Evolutionary conservation across 2,113 vertebrate genomes (phyloP), one percentile per base, ranked within the genome.

Genomic region (Spizaetus ornatus): DNA sequence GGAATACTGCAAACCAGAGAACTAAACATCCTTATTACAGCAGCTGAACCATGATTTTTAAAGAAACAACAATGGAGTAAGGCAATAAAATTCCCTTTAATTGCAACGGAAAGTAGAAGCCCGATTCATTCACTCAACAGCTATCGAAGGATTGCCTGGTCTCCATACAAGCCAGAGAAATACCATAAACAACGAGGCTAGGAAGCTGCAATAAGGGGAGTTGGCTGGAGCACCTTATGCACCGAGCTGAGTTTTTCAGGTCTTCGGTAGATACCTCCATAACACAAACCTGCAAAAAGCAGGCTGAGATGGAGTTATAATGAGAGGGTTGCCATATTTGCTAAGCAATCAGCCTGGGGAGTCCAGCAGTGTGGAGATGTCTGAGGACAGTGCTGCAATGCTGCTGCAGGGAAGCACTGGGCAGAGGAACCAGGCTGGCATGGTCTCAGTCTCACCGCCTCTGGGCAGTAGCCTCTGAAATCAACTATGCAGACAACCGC

Each of bases 141-240:
- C 17, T 69, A 5, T 21, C 31, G 6, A 9, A 81, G 48, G 53
- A 81, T 45, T 77, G 32, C 8, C 34, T 45, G 38, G 15, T 72
- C 9, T 17, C 21, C 42, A 7, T 11, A 53, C 20, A 61, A 91
- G 34, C 27, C 82, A 52, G n/a, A 52, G 50, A 73, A 83, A 89
- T 5, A 66, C 45, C 50, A 27, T 20, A 27, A 31, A 22, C 23
- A 38, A 5, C 18, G 8, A 43, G 76, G 16, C 22, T 63, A 20
- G 42, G 66, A 59, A 63, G n/a, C 7, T 36, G 0, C 23, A 10
- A 0, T 3, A 18, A 22, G 17, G 4, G 14, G 29, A 66, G 9
- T 3, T 50, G n/a, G 71, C 32, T 52, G 71, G 58, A 56, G 14
- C 14, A 53, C 5, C 77, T 69, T 12, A 31, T 12, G 48, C 18